Percentiles rank a stretch among this genome's conserved stretches.
phyloP scores from a whole-genome alignment of 2,797 vertebrate species.

The Caiman crocodilus region DNA sequence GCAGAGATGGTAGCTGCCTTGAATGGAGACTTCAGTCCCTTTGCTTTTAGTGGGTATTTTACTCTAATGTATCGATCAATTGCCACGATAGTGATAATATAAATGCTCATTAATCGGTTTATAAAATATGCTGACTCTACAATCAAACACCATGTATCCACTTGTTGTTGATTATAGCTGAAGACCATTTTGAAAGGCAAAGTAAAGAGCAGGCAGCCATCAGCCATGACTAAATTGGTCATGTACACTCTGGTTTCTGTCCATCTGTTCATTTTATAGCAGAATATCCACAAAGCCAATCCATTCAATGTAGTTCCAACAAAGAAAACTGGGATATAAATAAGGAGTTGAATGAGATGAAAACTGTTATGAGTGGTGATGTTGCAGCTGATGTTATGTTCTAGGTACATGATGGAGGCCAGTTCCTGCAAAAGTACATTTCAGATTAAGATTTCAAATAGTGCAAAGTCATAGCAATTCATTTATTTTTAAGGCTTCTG shows the following conservation, averaged over 20 bases:
- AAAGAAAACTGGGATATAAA: conserved; percentile 57
- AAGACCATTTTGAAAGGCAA: conserved; percentile 83
- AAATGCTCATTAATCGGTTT: conserved; percentile 81
- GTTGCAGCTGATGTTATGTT: conserved; percentile 38
- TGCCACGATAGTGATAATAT: conserved; percentile 74
- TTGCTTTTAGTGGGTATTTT: conserved; percentile 74
- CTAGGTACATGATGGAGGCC: background rate
- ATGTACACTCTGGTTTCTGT: conserved; percentile 73
- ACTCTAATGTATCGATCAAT: conserved; percentile 79
- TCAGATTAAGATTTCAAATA: background rate
- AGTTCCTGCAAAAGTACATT: conserved; percentile 52
- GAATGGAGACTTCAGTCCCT: conserved; percentile 53
- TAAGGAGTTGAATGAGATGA: conserved; percentile 34
- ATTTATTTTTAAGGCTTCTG: no score
- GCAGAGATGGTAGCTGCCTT: conserved; percentile 72
- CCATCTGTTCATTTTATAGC: conserved; percentile 55
- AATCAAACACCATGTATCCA: conserved; percentile 14
- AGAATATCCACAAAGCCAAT: conserved; percentile 68
- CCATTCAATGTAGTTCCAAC: conserved; percentile 57
- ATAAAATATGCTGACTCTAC: conserved; percentile 60
- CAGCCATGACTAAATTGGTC: conserved; percentile 69
- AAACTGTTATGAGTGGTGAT: conserved; percentile 16
- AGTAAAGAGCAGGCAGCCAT: conserved; percentile 81
- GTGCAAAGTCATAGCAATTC: no score
- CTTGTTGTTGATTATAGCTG: background rate